A percentile compares a stretch with the other conserved stretches of the same genome.
These are phyloP conservation scores for Charadrius vociferus DNA, from an alignment of 2,113 vertebrate species.

Conservation along the genomic window DNA sequence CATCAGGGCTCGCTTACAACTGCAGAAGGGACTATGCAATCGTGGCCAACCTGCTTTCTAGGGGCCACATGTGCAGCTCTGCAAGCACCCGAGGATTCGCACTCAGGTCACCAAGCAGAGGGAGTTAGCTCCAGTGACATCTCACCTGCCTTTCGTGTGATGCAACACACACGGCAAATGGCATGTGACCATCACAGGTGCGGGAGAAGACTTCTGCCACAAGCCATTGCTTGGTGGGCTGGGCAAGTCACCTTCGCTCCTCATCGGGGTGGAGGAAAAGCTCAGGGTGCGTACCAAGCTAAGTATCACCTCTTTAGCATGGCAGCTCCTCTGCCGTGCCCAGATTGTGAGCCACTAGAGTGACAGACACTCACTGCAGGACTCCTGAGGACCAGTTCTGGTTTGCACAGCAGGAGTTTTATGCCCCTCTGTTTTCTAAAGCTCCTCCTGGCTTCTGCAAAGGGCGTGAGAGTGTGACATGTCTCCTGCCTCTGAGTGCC, in stretches of 20 bases:
- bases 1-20: background rate
- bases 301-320: background rate
- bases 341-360: background rate
- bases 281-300: background rate
- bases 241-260: background rate
- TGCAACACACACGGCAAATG: rapidly evolving
- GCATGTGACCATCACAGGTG: background rate
- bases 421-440: background rate
- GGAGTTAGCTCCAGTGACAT: background rate
- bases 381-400: background rate
- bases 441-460: background rate
- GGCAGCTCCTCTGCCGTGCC: background rate
- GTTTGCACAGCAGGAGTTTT: background rate
- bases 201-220: background rate
- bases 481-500: background rate
- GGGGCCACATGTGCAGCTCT: background rate
- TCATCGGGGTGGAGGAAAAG: background rate
- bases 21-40: background rate
- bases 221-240: background rate
- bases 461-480: rapidly evolving
- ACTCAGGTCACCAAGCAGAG: background rate
- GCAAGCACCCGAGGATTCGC: background rate
- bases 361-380: rapidly evolving
- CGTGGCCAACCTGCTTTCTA: background rate
- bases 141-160: background rate